Base-by-base conservation (phyloP, 2,113 vertebrate species). In the Malaclemys terrapin region DNA sequence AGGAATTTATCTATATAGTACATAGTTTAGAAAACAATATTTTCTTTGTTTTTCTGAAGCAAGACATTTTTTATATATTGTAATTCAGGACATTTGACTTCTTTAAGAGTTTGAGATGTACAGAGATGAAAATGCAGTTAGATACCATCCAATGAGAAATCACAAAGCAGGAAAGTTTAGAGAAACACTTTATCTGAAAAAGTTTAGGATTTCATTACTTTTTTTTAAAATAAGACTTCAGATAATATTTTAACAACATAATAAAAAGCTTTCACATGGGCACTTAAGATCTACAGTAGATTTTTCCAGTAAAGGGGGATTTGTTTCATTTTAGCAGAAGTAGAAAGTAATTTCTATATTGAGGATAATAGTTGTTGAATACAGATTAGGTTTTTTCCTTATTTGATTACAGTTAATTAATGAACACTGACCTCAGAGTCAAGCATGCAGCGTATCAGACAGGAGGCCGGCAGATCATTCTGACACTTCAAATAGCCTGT, bases 361-460 rank as follows among this genome's bases (percentile, higher is more conserved):
- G 81, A 97, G 62, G 47, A 87, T 93, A 97, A 97, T 91, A 97
- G 85, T 76, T 91, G 59, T 25, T 94, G 93, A 98, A 98, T 95
- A 75, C 78, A 96, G 96, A 97, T 97, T 91, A 97, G 80, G 3
- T 62, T 62, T 57, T 52, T 97, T 93, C 90, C 88, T 95, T 93
- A 95, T 97, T 97, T 97, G 93, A 98, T 98, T 98, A 96, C 80
- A 95, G 82, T 96, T 98, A 97, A 97, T 98, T 97, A 96, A 93
- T 42, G 82, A 95, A 69, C 45, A 57, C 25, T 54, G 53, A 29
- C 89, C 95, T 90, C 38, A 95, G 86, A 97, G 93, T 96, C 59
- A 95, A 96, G 94, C 84, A 88, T 93, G 81, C n/a, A 95, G 69
- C 84, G 79, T 93, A 94, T 97, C 88, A 97, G 85, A 94, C 90